Evolutionary conservation across 2,888 invertebrate species (phyloP), one percentile per base, ranked within the genome.

Genomic region (Agrotis segetum): DNA sequence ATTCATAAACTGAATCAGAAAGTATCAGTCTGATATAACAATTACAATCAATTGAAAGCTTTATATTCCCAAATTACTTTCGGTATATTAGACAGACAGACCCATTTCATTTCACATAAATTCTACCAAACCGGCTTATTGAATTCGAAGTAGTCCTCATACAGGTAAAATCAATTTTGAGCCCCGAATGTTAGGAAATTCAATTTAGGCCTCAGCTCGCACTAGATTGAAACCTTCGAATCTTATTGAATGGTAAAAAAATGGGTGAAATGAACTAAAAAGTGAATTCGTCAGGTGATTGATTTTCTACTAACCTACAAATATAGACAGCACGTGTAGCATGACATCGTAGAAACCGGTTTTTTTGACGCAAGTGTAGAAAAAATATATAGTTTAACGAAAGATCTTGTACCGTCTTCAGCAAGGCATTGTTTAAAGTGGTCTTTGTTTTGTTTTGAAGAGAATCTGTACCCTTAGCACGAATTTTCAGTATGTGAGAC

Each of bases 221-320:
- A 61, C 60, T 52, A 65, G 55, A 73, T 65, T 1, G 59, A n/a
- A 73, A 65, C 62, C 62, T 61, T 64, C 50, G 21, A 29, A 46
- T 60, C n/a, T 62, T 64, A 65, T 52, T 29, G 34, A 58, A 61
- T 17, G 29, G 64, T 49, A 61, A 77, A 79, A 64, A 64, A 65
- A 29, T 46, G 49, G 29, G 63, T 44, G 13, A 29, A 62, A 79
- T 60, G 40, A 67, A 64, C 60, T 63, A 50, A 53, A 63, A 17
- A 56, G 24, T 21, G 24, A 34, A 19, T 70, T 61, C 7, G 21
- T 13, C 9, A 56, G 7, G 59, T 63, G 59, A 71, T 75, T 64
- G 78, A 77, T 64, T 77, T 71, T 71, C 53, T n/a, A 55, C 19
- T 75, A 19, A 50, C 63, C 58, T 50, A 77, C 46, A 24, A 24